Evolutionary conservation across 2,888 invertebrate species (phyloP), one percentile per base, ranked within the genome.

Genomic region (Drosophila borborema): DNA sequence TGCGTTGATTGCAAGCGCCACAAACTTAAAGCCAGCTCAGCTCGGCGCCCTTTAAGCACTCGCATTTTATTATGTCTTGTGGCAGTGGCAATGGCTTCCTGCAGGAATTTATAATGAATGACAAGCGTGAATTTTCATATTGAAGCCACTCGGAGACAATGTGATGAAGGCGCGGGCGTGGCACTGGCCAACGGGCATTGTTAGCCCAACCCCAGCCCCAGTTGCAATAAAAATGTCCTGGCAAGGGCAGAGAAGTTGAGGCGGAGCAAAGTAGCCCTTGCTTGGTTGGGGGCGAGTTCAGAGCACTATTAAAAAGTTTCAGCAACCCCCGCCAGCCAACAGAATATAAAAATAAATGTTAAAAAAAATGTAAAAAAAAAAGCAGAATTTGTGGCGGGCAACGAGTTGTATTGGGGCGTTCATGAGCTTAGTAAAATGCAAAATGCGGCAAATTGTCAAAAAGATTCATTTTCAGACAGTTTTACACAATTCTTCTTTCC

Each of bases 61-160:
- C 45, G n/a, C 51, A 4, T 43, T 67, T 68, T 76, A 65, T 67
- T 36, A 80, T 78, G 56, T 72, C 68, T 51, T 56, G 31, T 45
- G 48, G 51, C 60, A 14, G n/a, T n/a, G n/a, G 8, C 40, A 10
- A 34, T 40, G 41, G n/a, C 41, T 41, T 41, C n/a, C 41, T n/a
- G 3, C 41, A n/a, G 53, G 60, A 85, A 87, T 87, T 86, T 74
- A 88, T 90, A 90, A 86, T 90, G 90, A 90, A 86, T 90, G 90
- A 88, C 81, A 79, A 72, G 89, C 86, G 71, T 81, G 79, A 90
- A 90, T 89, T 88, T 90, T 82, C 71, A 82, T 85, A 90, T 83
- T 73, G 70, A 65, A 67, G 81, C 76, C 66, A 77, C 73, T 78
- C 77, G 75, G 14, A 59, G 59, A 62, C 62, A 70, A 46, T 46